Evolutionary conservation across 2,113 vertebrate species (phyloP).

Genomic region (Emydura subglobosa): DNA sequence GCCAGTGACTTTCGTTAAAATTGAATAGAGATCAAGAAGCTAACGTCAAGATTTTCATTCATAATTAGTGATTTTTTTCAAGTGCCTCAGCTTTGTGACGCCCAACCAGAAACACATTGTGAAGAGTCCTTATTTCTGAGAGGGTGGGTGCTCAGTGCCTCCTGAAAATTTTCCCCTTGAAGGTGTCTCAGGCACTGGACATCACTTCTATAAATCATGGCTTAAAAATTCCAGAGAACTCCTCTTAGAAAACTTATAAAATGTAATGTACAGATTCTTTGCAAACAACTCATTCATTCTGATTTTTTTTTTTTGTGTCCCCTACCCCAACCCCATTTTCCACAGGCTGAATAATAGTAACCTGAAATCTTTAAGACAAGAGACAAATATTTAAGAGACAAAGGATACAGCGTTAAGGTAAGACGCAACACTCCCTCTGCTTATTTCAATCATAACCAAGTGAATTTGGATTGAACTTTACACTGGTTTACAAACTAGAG

Average conservation of each 20-base stretch:
- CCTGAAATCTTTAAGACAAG: neutral
- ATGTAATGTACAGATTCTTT: neutral
- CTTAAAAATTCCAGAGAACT: neutral
- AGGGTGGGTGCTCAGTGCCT: no score
- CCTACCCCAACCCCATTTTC: neutral
- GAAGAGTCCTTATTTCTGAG: neutral
- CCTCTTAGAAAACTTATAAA: neutral
- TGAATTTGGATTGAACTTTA: neutral
- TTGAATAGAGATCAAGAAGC: neutral
- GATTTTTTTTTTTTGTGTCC: neutral
- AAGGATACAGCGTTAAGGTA: conserved; percentile 19
- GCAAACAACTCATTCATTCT: neutral
- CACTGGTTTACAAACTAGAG: neutral
- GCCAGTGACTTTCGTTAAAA: neutral
- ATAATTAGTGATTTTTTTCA: neutral
- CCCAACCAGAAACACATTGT: neutral
- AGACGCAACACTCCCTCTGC: neutral
- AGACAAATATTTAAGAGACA: neutral
- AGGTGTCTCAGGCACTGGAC: neutral
- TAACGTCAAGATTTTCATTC: neutral
- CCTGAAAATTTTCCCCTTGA: neutral
- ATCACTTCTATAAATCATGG: neutral
- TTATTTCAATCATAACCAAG: neutral
- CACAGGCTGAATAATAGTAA: neutral
- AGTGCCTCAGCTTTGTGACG: neutral